A percentile compares a stretch with the other conserved stretches of the same genome.
phyloP scores from a whole-genome alignment of 1,140 invertebrate genomes.

The Leptopilina clavipes region DNA sequence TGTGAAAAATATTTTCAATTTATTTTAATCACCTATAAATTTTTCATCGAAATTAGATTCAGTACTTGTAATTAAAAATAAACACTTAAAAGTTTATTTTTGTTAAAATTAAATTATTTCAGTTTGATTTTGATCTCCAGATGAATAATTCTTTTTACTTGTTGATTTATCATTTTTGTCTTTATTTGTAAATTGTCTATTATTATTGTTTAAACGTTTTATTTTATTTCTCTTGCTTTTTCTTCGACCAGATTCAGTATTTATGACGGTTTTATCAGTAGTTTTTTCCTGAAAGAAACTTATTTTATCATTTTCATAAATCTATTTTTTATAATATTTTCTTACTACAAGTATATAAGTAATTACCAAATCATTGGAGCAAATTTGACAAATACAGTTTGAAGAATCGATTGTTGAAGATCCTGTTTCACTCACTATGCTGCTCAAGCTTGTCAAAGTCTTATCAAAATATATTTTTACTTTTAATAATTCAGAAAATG shows the following conservation, averaged over 20 bases:
- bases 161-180: not conserved
- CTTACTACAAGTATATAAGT: not conserved
- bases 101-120: not conserved
- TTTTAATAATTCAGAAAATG: conserved; percentile 62
- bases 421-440: conserved; percentile 50
- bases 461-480: conserved; percentile 66
- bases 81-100: too few species aligned
- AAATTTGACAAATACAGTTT: conserved; percentile 60
- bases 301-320: not conserved
- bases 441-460: conserved; percentile 63
- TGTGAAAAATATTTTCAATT: conserved; percentile 35
- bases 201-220: conserved; percentile 18
- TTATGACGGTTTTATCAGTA: conserved; percentile 21
- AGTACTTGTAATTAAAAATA: too few species aligned
- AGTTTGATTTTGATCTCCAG: not conserved
- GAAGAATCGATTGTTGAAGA: conserved; percentile 36
- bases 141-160: not conserved
- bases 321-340: conserved; percentile 25
- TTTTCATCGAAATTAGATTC: not conserved
- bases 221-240: conserved; percentile 34
- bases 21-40: conserved; percentile 16
- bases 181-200: not conserved
- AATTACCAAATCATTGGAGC: conserved; percentile 59
- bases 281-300: not conserved
- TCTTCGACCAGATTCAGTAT: not conserved